Percentiles rank a stretch among this genome's conserved stretches.
phyloP scores from a whole-genome alignment of 2,113 vertebrate genomes.

The Cavia porcellus region DNA sequence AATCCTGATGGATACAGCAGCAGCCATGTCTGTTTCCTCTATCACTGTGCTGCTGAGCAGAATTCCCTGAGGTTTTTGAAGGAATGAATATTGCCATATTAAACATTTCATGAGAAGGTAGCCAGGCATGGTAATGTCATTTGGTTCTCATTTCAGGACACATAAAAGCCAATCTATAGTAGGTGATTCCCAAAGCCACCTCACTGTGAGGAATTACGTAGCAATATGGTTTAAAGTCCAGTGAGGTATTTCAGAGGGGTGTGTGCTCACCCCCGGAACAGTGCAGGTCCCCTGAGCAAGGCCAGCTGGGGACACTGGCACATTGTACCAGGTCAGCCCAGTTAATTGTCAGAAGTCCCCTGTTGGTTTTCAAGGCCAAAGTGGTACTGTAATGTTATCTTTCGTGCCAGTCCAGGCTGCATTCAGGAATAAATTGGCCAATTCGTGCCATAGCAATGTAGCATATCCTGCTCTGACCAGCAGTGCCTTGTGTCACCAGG shows the following conservation, averaged over 20 bases:
- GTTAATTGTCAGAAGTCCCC: background rate
- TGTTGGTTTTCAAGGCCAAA: background rate
- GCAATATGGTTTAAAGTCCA: background rate
- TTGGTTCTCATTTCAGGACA: background rate
- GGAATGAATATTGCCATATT: background rate
- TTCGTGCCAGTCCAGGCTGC: background rate
- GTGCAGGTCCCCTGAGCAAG: background rate
- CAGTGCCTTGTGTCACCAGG: background rate
- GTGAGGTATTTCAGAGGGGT: background rate
- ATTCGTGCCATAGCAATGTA: accelerated
- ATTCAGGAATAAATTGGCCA: background rate
- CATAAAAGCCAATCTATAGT: background rate
- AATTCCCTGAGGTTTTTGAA: background rate
- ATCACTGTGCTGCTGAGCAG: background rate
- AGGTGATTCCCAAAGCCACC: background rate
- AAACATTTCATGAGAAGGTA: background rate
- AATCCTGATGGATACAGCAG: background rate
- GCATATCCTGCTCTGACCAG: background rate
- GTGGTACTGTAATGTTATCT: background rate
- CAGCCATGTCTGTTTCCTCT: background rate
- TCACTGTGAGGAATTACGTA: background rate
- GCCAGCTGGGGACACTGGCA: background rate
- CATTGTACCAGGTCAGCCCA: background rate
- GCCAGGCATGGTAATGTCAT: background rate
- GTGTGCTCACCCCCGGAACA: background rate